Base-by-base conservation (phyloP, 2,113 vertebrate species). In the Tursiops truncatus region DNA sequence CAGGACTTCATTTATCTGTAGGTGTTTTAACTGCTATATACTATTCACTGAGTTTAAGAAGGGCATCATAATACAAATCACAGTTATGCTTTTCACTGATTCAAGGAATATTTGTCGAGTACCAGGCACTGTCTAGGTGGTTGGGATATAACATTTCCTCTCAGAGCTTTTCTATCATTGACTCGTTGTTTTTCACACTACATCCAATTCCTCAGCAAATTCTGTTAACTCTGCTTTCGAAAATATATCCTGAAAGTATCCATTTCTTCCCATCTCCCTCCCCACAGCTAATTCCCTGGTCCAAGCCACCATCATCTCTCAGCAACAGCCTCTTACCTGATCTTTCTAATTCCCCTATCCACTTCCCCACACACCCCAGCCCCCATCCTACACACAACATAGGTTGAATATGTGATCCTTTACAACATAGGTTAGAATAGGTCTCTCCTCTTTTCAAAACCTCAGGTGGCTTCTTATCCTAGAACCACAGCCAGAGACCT, bases 21-120 rank as follows among this genome's bases (percentile, higher is more conserved):
- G 83, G 33, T 88, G 26, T 83, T 83, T 93, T 90, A 83, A 79
- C 62, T 33, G 13, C 50, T 88, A 8, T 76, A 23, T 73, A 44
- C n/a, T 86, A n/a, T 3, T 95, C 62, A 25, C 31, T 36, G 56
- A 87, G 20, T 90, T 94, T 74, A 90, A 90, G 36, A 86, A 92
- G 58, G 44, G 36, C 60, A 68, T 70, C 38, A 18, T 65, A 65
- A 14, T 89, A 56, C 33, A 81, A 77, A 71, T 90, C 33, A 89
- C 10, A 92, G 28, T 91, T n/a, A 25, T 3, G 7, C 14, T 94
- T 92, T 70, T 82, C 56, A 63, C 80, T 84, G 71, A 71, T 65
- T 53, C 31, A 67, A 70, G 44, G 58, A 77, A 31, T 84, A 44
- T 71, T 23, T 93, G 33, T 74, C 81, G 50, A 82, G 36, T 50